Evolutionary conservation across 2,888 invertebrate species (phyloP).

Genomic region (Aphodius sticticus): DNA sequence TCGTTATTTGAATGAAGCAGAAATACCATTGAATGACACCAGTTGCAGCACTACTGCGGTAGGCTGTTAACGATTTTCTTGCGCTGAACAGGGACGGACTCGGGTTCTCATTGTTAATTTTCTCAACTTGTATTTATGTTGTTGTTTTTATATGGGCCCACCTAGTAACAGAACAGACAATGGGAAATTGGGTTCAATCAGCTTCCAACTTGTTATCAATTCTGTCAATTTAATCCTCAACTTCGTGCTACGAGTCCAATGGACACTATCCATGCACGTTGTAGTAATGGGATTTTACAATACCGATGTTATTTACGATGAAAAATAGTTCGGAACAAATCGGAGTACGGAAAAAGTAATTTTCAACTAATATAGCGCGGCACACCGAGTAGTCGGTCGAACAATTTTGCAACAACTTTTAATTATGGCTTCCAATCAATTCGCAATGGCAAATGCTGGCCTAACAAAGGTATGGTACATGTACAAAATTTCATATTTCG

Average conservation of each 20-base stretch:
- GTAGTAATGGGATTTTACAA: background rate
- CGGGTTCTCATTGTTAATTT: no score
- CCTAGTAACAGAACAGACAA: background rate
- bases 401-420: slow-evolving; percentile 4
- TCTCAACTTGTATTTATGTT: no score
- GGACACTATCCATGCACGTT: background rate
- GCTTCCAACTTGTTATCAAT: background rate
- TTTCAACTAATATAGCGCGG: background rate
- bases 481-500: background rate
- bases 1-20: no score
- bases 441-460: background rate
- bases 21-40: no score
- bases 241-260: background rate
- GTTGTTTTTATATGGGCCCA: no score
- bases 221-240: background rate
- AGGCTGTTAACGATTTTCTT: no score
- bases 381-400: background rate
- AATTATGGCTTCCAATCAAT: background rate
- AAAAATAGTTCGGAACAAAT: background rate
- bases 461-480: background rate
- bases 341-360: background rate
- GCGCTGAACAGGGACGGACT: no score
- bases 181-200: background rate
- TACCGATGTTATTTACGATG: background rate
- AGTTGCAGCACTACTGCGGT: no score